Evolutionary conservation across 1,140 invertebrate genomes (phyloP).

Genomic region (Panonychus citri): DNA sequence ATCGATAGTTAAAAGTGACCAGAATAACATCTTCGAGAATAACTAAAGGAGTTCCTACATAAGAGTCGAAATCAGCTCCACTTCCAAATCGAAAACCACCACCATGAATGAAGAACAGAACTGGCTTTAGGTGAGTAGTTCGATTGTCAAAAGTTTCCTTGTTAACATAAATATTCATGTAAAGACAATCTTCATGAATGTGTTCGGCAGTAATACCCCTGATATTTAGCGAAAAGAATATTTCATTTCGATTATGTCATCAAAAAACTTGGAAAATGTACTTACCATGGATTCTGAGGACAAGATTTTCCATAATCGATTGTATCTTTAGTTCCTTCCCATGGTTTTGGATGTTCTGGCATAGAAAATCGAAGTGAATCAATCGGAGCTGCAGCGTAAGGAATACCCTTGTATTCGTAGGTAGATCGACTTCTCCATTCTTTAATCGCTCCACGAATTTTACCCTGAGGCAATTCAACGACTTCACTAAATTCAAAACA

Average conservation of each 20-base stretch:
- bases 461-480: neutral
- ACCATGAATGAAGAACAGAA: constrained; percentile 55
- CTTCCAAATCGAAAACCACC: constrained; percentile 40
- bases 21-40: constrained; percentile 37
- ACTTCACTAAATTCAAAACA: too few species aligned
- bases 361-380: neutral
- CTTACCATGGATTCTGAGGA: neutral
- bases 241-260: neutral
- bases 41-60: constrained; percentile 36
- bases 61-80: constrained; percentile 25
- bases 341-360: neutral
- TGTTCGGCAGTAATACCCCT: neutral
- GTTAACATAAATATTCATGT: constrained; percentile 65
- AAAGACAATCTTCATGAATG: constrained; percentile 69
- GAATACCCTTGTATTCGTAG: neutral
- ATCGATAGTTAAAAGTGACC: constrained; percentile 42
- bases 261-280: neutral
- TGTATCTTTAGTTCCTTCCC: neutral
- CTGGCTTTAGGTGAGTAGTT: constrained; percentile 23
- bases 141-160: neutral
- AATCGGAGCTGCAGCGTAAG: neutral
- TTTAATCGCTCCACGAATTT: too few species aligned
- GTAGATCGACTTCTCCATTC: too few species aligned
- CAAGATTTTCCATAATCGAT: neutral
- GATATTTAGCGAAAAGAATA: too few species aligned